phyloP scores from a whole-genome alignment of 2,113 vertebrate genomes.

The Pteronura brasiliensis region DNA sequence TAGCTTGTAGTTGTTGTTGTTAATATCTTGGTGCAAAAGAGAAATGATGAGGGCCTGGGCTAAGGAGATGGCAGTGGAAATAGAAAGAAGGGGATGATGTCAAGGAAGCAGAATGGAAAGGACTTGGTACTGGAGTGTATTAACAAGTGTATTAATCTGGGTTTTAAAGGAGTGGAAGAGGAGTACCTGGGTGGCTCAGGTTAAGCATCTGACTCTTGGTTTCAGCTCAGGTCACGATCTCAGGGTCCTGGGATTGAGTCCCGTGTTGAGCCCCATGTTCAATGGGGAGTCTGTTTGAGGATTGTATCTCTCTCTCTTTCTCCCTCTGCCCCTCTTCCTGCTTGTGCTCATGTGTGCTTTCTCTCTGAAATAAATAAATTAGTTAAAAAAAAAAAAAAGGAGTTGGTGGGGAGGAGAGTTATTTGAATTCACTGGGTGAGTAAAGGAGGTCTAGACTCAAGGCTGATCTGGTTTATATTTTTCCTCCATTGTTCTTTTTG shows the following conservation, averaged over 20 bases:
- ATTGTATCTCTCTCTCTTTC: not conserved
- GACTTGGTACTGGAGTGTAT: not conserved
- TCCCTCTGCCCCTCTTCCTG: not conserved
- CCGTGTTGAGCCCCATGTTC: not conserved
- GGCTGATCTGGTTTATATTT: not conserved
- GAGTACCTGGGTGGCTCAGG: not conserved
- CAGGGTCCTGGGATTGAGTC: not conserved
- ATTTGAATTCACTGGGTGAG: not conserved
- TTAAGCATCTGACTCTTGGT: not conserved
- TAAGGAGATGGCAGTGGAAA: not conserved
- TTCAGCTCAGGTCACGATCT: not conserved
- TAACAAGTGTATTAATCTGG: not conserved
- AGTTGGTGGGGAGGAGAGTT: not conserved
- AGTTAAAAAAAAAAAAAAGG: not conserved
- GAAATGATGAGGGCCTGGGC: not conserved
- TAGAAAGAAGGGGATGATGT: not conserved
- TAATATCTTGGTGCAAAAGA: not conserved
- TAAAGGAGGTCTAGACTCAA: not conserved
- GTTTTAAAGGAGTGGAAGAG: not conserved
- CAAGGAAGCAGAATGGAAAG: not conserved
- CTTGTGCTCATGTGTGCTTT: not conserved
- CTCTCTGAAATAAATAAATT: not conserved
- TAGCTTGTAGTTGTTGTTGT: not conserved
- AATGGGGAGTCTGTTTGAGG: not conserved
- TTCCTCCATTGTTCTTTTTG: not conserved